A percentile compares a stretch with the other conserved stretches of the same genome.
These are phyloP conservation scores for Rynchops niger DNA, from an alignment of 2,113 vertebrate species.

Conservation along the genomic window DNA sequence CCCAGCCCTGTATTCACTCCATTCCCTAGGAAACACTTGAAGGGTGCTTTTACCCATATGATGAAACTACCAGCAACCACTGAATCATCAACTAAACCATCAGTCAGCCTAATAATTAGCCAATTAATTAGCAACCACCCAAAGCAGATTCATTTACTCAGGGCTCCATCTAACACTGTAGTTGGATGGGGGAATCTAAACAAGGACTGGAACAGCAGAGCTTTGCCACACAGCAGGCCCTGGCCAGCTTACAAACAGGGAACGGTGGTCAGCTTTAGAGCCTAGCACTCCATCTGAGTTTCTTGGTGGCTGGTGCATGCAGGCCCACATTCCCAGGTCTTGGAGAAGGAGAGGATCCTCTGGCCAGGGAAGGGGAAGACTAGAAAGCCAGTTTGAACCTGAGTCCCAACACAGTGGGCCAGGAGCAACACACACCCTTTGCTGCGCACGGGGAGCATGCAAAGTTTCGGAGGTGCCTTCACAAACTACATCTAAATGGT, in stretches of 20 bases:
- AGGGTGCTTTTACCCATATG: not conserved
- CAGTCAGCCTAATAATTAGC: constrained; percentile 62
- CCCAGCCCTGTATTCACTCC: not conserved
- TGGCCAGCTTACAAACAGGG: not conserved
- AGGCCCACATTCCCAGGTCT: not conserved
- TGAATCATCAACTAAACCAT: constrained; percentile 54
- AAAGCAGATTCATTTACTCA: constrained; percentile 41
- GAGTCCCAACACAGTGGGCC: not conserved
- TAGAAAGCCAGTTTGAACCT: not conserved
- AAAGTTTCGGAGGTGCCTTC: not conserved
- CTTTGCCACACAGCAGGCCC: not conserved
- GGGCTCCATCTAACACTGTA: constrained; percentile 7
- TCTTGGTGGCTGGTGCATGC: not conserved
- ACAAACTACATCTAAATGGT: not conserved
- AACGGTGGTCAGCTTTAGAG: not conserved
- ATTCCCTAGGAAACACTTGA: not conserved
- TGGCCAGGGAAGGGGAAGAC: not conserved
- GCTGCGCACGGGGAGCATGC: rapidly evolving
- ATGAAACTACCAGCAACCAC: constrained; percentile 37
- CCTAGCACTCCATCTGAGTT: not conserved
- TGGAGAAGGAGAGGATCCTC: not conserved
- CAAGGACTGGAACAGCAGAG: not conserved
- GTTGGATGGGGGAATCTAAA: not conserved
- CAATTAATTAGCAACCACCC: constrained; percentile 55
- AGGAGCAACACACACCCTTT: not conserved